Conservation (phyloP, 2,113 vertebrate species). For the Alaudala cheleensis region DNA sequence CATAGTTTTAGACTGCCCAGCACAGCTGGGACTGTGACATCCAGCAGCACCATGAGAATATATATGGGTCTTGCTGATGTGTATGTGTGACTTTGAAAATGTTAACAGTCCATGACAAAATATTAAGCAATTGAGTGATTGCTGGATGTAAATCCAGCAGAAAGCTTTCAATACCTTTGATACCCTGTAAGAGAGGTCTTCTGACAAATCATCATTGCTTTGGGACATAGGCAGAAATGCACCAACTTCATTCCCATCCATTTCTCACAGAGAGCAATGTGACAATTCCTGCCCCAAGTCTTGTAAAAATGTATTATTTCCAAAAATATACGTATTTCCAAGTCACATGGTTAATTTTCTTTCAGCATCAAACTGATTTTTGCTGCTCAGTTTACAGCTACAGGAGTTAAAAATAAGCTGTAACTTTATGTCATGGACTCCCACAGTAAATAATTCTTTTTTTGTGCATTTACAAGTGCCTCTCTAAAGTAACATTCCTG, state of each 20-base stretch:
- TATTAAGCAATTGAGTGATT: background rate
- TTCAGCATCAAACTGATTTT: background rate
- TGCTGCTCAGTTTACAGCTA: background rate
- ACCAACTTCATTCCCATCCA: background rate
- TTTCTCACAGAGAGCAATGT: background rate
- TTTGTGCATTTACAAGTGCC: background rate
- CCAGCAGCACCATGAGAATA: background rate
- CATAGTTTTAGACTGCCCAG: background rate
- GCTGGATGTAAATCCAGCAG: background rate
- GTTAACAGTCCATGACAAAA: background rate
- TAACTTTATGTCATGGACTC: background rate
- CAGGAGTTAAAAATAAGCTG: background rate
- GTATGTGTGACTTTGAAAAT: background rate
- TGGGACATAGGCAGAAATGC: background rate
- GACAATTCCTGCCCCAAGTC: background rate
- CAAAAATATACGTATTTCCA: background rate
- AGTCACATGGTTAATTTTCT: background rate
- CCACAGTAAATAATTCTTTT: background rate
- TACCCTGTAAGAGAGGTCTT: background rate
- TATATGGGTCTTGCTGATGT: background rate
- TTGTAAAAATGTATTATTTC: background rate
- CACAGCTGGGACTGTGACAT: background rate
- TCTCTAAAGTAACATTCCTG: background rate
- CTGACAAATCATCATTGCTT: background rate
- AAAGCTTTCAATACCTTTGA: background rate